Percentiles rank a stretch among this genome's conserved stretches.
Evolutionary conservation across 1,140 invertebrate genomes (phyloP).

Genomic region (Bombus fervidus): DNA sequence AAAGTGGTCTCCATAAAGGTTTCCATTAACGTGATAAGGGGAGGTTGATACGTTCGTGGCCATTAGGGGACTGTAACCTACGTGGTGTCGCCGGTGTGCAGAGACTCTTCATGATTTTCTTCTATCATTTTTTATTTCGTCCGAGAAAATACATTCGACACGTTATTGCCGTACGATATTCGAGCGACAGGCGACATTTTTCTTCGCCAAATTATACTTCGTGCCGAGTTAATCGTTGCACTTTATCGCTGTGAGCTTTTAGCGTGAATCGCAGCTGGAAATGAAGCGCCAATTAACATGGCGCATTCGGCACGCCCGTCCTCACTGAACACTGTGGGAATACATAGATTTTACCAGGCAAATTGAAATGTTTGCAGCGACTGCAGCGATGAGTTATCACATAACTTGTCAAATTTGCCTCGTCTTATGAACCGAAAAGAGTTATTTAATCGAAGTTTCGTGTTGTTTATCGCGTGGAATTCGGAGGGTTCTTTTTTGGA

Average conservation of each 20-base stretch:
- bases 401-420: neutral
- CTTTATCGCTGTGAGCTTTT: slow-evolving; percentile 64
- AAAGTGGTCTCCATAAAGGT: slow-evolving; percentile 69
- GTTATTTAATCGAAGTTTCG: neutral
- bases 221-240: slow-evolving; percentile 54
- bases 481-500: neutral
- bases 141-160: slow-evolving; percentile 24
- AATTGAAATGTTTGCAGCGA: slow-evolving; percentile 1
- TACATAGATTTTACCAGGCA: neutral
- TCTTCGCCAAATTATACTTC: slow-evolving; percentile 29
- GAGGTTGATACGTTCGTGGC: slow-evolving; percentile 51
- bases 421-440: neutral
- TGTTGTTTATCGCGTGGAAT: neutral
- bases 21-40: slow-evolving; percentile 74
- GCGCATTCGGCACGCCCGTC: slow-evolving; percentile 21
- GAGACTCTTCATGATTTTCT: slow-evolving; percentile 30
- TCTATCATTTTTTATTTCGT: neutral
- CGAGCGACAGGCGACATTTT: slow-evolving; percentile 31
- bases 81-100: slow-evolving; percentile 24
- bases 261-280: slow-evolving; percentile 47
- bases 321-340: slow-evolving; percentile 7
- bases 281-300: slow-evolving; percentile 59
- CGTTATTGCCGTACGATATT: slow-evolving; percentile 31
- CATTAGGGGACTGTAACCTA: slow-evolving; percentile 59
- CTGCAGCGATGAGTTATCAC: neutral